Conservation (phyloP, 2,888 invertebrate genomes). For the Drosophila austrosaltans region DNA sequence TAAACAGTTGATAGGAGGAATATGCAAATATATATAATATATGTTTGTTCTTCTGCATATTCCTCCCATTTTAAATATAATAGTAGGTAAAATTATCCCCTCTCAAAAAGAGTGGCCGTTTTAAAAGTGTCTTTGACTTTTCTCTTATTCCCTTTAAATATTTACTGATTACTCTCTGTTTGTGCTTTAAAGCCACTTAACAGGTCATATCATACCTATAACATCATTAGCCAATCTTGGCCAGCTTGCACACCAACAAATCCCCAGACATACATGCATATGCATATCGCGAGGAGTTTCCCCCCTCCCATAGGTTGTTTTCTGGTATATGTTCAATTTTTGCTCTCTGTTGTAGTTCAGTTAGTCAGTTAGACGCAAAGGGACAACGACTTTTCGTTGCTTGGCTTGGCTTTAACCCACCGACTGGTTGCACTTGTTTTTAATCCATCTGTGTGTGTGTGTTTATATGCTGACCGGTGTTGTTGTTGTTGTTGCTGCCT, state of each 20-base stretch:
- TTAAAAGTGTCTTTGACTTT: too few species aligned
- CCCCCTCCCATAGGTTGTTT: background rate
- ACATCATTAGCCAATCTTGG: background rate
- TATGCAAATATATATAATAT: too few species aligned
- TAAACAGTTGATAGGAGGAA: too few species aligned
- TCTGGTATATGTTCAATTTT: slow-evolving; percentile 3
- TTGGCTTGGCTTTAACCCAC: slow-evolving; percentile 50
- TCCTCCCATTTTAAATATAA: too few species aligned
- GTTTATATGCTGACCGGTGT: slow-evolving; percentile 47
- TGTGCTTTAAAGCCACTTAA: background rate
- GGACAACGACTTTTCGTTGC: slow-evolving; percentile 37
- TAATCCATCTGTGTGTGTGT: slow-evolving; percentile 34
- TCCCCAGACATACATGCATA: background rate
- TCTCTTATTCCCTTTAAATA: too few species aligned
- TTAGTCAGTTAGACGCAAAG: slow-evolving; percentile 48
- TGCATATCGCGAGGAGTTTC: background rate
- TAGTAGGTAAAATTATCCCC: too few species aligned
- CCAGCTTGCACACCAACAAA: background rate
- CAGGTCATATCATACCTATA: background rate
- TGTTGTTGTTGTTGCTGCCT: slow-evolving; percentile 58
- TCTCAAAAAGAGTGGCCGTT: too few species aligned
- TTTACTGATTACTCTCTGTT: background rate
- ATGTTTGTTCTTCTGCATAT: too few species aligned
- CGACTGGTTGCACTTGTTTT: slow-evolving; percentile 55
- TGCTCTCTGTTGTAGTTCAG: slow-evolving; percentile 21